These are phyloP conservation scores for Gopherus evgoodei DNA, from an alignment of 2,113 vertebrate species.

Conservation along the genomic window DNA sequence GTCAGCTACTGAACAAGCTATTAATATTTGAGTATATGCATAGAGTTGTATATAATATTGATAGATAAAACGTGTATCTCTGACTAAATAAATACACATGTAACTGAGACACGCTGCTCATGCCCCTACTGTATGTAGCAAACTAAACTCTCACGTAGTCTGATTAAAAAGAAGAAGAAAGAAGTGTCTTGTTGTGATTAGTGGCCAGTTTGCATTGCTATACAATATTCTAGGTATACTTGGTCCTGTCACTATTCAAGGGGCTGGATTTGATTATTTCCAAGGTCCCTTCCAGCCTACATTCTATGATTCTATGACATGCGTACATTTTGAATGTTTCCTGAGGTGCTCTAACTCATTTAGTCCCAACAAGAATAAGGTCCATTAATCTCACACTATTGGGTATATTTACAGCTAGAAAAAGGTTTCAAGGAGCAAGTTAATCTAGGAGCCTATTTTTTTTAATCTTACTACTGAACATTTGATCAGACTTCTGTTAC, in stretches of 20 bases:
- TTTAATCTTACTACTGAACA: not conserved
- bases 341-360: not conserved
- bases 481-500: not conserved
- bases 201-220: conserved; percentile 12
- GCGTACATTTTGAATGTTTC: not conserved
- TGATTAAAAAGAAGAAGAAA: not conserved
- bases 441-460: conserved; percentile 12
- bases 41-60: not conserved
- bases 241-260: not conserved
- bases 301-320: not conserved
- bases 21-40: not conserved
- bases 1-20: not conserved
- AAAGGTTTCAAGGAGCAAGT: not conserved
- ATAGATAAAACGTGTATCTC: not conserved
- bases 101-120: not conserved
- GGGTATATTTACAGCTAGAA: conserved; percentile 1
- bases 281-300: not conserved
- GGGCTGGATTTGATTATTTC: not conserved
- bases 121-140: not conserved
- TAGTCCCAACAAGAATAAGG: not conserved
- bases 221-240: not conserved
- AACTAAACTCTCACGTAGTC: not conserved
- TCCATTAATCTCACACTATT: not conserved
- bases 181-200: conserved; percentile 10
- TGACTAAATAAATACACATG: accelerated